These are phyloP conservation scores for Tortrix viridana DNA, from an alignment of 2,888 invertebrate species.

Conservation along the genomic window DNA sequence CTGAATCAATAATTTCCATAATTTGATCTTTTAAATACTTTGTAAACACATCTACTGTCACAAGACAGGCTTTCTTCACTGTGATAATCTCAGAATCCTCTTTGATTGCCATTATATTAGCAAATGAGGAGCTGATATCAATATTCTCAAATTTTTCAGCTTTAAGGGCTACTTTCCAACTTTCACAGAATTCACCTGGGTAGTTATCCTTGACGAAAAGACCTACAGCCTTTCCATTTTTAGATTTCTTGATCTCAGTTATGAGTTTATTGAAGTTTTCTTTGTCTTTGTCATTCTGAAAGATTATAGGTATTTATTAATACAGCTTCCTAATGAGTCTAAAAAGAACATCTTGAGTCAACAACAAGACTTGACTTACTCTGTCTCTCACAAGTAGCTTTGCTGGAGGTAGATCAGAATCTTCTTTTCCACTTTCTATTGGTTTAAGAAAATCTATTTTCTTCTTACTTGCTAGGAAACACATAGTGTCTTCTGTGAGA, in stretches of 20 bases:
- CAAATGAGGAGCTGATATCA: slow-evolving; percentile 94
- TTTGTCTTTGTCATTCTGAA: slow-evolving; percentile 94
- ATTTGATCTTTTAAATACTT: slow-evolving; percentile 99
- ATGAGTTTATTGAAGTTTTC: slow-evolving; percentile 92
- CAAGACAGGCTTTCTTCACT: slow-evolving; percentile 95
- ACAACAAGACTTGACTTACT: slow-evolving; percentile 79
- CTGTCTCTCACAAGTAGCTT: slow-evolving; percentile 95
- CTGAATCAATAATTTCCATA: slow-evolving; percentile 99
- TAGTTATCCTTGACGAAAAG: slow-evolving; percentile 97
- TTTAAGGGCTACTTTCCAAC: slow-evolving; percentile 93
- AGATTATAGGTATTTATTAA: background rate
- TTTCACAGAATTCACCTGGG: slow-evolving; percentile 96
- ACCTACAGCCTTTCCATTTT: slow-evolving; percentile 94
- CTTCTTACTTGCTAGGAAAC: slow-evolving; percentile 97
- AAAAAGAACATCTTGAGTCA: background rate
- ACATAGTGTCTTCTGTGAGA: slow-evolving; percentile 92
- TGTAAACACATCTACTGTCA: slow-evolving; percentile 97
- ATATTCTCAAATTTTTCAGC: slow-evolving; percentile 92
- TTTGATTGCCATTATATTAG: slow-evolving; percentile 95
- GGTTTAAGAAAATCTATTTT: slow-evolving; percentile 98
- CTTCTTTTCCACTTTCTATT: slow-evolving; percentile 93
- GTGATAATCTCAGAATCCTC: slow-evolving; percentile 96
- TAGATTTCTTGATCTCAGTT: slow-evolving; percentile 93
- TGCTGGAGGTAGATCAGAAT: slow-evolving; percentile 91
- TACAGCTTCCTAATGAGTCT: too few species aligned